Base-by-base conservation (phyloP, 2,113 vertebrate genomes). In the Lamprotornis superbus region DNA sequence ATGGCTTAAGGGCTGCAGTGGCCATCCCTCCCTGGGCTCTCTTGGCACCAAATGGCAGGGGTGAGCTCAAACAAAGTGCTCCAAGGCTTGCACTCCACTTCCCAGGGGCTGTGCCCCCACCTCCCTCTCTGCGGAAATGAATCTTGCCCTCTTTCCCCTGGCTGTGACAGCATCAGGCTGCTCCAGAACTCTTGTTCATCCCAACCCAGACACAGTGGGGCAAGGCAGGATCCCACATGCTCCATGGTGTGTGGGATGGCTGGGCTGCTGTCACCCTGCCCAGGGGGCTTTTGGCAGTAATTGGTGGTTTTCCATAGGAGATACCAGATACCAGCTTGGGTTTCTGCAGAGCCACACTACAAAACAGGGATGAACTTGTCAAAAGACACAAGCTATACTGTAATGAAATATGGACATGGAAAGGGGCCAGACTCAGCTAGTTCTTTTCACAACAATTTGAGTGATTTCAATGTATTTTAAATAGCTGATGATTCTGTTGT, bases 31-130 rank as follows among this genome's bases (percentile, higher is more conserved):
- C 71, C 31, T 75, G 94, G 94, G 23, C 94, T 96, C 44, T 83
- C 90, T 76, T 91, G 95, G 95, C 96, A 95, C 94, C 93, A 90
- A 35, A 92, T 7, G 56, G 86, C 91, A 82, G 53, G 92, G 87
- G 39, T 88, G 87, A 94, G 83, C 94, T 65, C 90, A 92, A 93
- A 97, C 74, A 91, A 93, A 94, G 78, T 60, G 47, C 49, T 64
- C 76, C 50, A 31, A 46, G 53, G 20, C 70, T 70, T 16, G 60
- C 44, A 1, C 63, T 87, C 47, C 69, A 35, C 31, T 33, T 60
- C 50, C 68, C 85, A 37, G 60, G 61, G 65, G 73, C 53, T 5
- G 30, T 95, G 81, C 44, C 47, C 25, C 37, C 81, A 31, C 83
- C 40, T 69, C 55, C 11, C 50, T 73, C 23, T 1, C 59, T 53